phyloP scores from a whole-genome alignment of 2,888 invertebrate species.

The Heteropelma amictum region DNA sequence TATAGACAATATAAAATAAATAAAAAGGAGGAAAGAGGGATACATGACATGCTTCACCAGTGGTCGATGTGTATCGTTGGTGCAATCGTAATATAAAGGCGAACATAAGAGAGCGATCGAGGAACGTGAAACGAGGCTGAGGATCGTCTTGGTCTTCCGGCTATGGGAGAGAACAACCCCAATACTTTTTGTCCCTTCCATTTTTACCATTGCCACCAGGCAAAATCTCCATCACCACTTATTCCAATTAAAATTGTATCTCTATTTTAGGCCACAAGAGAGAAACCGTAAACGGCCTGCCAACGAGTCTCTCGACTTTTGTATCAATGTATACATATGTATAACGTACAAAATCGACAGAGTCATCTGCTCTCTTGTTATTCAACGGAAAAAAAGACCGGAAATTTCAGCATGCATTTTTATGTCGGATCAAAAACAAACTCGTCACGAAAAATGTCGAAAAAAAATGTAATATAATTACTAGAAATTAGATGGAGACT shows the following conservation, averaged over 20 bases:
- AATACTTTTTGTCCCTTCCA: slow-evolving; percentile 8
- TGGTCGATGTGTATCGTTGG: slow-evolving; percentile 40
- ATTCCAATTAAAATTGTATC: slow-evolving; percentile 69
- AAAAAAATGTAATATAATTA: too few relatives aligned
- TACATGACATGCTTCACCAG: slow-evolving; percentile 39
- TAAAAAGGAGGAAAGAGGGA: neutral
- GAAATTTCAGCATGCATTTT: too few relatives aligned
- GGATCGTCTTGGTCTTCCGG: slow-evolving; percentile 32
- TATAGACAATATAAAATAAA: neutral
- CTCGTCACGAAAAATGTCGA: too few relatives aligned
- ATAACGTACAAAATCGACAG: neutral
- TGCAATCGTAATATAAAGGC: slow-evolving; percentile 57
- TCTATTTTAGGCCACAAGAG: slow-evolving; percentile 62
- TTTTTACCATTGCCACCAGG: slow-evolving; percentile 47
- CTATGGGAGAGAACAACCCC: slow-evolving; percentile 26
- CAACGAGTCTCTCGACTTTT: slow-evolving; percentile 13
- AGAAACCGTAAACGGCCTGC: slow-evolving; percentile 38
- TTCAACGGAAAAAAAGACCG: neutral
- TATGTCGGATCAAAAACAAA: too few relatives aligned
- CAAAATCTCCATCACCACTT: slow-evolving; percentile 56
- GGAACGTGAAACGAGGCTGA: slow-evolving; percentile 54
- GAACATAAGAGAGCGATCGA: slow-evolving; percentile 42
- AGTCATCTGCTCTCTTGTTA: neutral
- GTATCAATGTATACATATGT: neutral
- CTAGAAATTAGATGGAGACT: too few relatives aligned